Evolutionary conservation across 1,140 invertebrate species (phyloP).

Genomic region (Leptinotarsa texana): DNA sequence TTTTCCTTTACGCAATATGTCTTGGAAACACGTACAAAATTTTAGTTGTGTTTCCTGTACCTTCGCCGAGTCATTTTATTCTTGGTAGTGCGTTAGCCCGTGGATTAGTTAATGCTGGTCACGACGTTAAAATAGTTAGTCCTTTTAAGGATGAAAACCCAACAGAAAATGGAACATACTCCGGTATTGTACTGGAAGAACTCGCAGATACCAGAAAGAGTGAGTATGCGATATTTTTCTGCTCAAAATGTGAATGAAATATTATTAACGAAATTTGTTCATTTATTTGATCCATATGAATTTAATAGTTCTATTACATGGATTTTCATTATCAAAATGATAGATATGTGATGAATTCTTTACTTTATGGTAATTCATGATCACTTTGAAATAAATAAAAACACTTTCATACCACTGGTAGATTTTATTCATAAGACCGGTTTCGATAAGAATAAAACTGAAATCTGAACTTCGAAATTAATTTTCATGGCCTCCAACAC

Average conservation of each 20-base stretch:
- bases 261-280: too few species aligned
- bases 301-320: too few species aligned
- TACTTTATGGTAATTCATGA: too few species aligned
- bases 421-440: too few species aligned
- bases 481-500: too few species aligned
- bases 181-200: slow-evolving; percentile 13
- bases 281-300: too few species aligned
- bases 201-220: background rate
- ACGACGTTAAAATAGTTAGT: slow-evolving; percentile 42
- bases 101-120: slow-evolving; percentile 60
- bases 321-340: too few species aligned
- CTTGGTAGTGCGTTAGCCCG: slow-evolving; percentile 61
- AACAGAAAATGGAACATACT: slow-evolving; percentile 51
- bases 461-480: too few species aligned
- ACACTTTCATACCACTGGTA: too few species aligned
- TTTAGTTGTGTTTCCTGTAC: slow-evolving; percentile 30
- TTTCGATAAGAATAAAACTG: too few species aligned
- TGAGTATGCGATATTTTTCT: background rate
- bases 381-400: too few species aligned
- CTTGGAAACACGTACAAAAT: slow-evolving; percentile 5
- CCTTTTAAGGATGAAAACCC: slow-evolving; percentile 48
- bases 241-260: background rate
- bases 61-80: slow-evolving; percentile 60
- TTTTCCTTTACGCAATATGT: background rate
- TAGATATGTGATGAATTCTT: too few species aligned